phyloP scores from a whole-genome alignment of 2,797 vertebrate species.

The Myotis myotis region DNA sequence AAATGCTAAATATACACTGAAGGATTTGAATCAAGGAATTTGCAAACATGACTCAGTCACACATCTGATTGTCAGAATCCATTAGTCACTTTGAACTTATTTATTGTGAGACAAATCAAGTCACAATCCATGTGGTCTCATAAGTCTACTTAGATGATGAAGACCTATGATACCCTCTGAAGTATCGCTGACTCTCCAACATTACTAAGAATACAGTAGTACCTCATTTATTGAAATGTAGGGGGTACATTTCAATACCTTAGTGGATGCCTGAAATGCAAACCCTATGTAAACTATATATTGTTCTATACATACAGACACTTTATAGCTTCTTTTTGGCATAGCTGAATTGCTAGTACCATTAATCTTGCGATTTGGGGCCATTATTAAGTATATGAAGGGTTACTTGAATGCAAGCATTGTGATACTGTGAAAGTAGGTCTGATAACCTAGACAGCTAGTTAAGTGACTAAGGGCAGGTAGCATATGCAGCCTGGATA shows the following conservation, averaged over 20 bases:
- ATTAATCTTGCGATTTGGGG: background rate
- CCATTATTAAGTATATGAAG: background rate
- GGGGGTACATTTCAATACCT: background rate
- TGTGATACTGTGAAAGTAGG: background rate
- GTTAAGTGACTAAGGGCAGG: background rate
- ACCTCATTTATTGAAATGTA: too few species aligned
- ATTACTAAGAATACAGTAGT: constrained; percentile 18
- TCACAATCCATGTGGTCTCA: background rate
- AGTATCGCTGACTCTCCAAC: background rate
- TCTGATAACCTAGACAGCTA: background rate
- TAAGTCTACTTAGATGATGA: constrained; percentile 29
- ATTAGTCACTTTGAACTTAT: constrained; percentile 48
- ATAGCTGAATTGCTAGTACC: background rate
- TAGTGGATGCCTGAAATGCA: background rate
- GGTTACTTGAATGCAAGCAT: background rate
- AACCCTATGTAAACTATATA: background rate
- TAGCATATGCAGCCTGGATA: background rate
- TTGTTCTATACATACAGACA: background rate
- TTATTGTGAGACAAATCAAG: constrained; percentile 61
- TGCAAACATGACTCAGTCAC: constrained; percentile 30
- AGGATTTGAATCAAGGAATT: constrained; percentile 25
- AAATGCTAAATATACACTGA: constrained; percentile 8
- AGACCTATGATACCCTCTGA: constrained; percentile 17
- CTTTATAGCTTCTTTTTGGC: background rate
- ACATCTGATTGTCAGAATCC: constrained; percentile 41